Conservation (phyloP, 2,113 vertebrate genomes). For the Paraplagusia blochii region DNA sequence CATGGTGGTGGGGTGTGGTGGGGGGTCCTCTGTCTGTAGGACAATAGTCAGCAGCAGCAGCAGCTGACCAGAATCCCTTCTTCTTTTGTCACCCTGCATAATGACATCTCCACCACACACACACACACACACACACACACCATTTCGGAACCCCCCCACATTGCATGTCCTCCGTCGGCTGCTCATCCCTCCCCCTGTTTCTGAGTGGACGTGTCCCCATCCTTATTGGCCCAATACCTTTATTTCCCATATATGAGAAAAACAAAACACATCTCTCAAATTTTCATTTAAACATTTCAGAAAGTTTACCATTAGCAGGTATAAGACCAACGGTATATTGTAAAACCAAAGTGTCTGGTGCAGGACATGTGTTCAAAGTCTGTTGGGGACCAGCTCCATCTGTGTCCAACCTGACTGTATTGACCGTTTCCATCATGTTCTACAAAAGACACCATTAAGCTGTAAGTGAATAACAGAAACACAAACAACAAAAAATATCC, state of each 20-base stretch:
- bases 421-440: background rate
- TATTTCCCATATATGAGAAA: background rate
- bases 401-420: conserved; percentile 21
- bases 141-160: conserved; percentile 2
- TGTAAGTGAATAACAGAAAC: background rate
- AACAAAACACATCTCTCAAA: background rate
- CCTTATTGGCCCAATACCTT: background rate
- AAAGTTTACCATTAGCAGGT: background rate
- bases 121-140: conserved; percentile 3
- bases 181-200: conserved; percentile 17
- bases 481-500: background rate
- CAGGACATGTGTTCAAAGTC: conserved; percentile 24
- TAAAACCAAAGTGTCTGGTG: background rate
- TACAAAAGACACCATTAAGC: no score
- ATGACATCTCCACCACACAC: conserved; percentile 55
- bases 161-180: background rate
- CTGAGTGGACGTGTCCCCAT: conserved; percentile 2
- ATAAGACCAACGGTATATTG: no score
- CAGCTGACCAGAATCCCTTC: conserved; percentile 61
- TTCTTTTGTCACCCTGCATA: conserved; percentile 59
- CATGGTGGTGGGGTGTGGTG: background rate
- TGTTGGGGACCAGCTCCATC: conserved; percentile 11
- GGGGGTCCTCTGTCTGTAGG: conserved; percentile 23
- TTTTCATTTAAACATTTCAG: no score
- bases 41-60: conserved; percentile 55